These are phyloP conservation scores for Ptychobarbus kaznakovi DNA, from an alignment of 2,797 vertebrate species.

Conservation along the genomic window DNA sequence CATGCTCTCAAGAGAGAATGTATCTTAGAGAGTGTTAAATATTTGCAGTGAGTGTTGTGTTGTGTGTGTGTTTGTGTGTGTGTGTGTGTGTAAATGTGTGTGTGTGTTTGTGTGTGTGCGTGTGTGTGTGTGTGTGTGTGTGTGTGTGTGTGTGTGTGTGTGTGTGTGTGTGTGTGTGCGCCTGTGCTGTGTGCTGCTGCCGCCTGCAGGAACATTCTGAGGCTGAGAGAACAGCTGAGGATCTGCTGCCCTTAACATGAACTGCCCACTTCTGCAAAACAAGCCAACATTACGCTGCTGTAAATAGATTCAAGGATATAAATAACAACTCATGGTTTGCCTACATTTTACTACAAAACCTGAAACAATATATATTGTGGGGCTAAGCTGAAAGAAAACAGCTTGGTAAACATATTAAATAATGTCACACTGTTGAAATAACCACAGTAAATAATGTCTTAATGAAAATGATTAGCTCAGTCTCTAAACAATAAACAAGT, in stretches of 20 bases:
- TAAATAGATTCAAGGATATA: constrained; percentile 13
- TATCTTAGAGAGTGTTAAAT: background rate
- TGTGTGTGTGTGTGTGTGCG: constrained; percentile 25
- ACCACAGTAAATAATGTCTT: background rate
- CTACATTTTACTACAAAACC: constrained; percentile 1
- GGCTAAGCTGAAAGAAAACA: background rate
- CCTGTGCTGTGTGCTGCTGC: too few species aligned
- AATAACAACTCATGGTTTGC: background rate
- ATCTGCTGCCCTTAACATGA: constrained; percentile 79
- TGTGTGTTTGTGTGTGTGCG: constrained; percentile 12
- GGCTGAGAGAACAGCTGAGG: constrained; percentile 76
- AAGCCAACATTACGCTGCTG: constrained; percentile 9
- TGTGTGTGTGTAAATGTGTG: constrained; percentile 32
- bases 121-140: constrained; percentile 25
- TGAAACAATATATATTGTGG: background rate
- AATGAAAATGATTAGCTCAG: background rate
- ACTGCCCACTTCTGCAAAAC: constrained; percentile 80
- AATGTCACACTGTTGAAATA: background rate
- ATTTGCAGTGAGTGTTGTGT: constrained; percentile 11
- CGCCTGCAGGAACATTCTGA: constrained; percentile 77
- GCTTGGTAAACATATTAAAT: background rate
- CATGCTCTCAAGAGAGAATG: background rate
- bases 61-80: constrained; percentile 31
- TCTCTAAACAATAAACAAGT: background rate
- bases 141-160: constrained; percentile 28